phyloP scores from a whole-genome alignment of 2,888 invertebrate genomes.

The Ellobium chinense region DNA sequence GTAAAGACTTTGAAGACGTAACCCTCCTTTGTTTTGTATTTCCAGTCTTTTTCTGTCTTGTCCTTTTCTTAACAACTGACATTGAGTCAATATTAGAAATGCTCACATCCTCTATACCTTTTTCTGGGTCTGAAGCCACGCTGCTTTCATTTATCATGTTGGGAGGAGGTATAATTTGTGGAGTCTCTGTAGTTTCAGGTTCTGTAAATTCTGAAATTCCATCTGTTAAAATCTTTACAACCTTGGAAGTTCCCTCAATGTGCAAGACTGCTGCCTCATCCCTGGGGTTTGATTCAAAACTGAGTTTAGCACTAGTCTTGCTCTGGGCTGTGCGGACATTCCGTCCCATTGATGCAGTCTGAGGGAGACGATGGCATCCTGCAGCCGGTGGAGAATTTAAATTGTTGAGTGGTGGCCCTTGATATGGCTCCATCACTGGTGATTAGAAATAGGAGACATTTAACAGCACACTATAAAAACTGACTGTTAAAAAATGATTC shows the following conservation, averaged over 20 bases:
- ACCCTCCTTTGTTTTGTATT: slow-evolving; percentile 17
- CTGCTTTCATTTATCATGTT: not conserved
- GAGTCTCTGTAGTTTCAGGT: slow-evolving; percentile 20
- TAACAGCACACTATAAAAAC: not conserved
- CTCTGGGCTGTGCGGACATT: slow-evolving; percentile 72
- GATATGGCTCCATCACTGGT: slow-evolving; percentile 26
- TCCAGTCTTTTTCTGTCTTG: slow-evolving; percentile 14
- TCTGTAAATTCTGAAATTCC: slow-evolving; percentile 52
- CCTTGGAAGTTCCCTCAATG: slow-evolving; percentile 64
- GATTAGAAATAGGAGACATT: no score
- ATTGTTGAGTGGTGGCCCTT: slow-evolving; percentile 11
- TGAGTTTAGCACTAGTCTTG: slow-evolving; percentile 63
- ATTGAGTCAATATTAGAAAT: not conserved
- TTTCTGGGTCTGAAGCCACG: not conserved
- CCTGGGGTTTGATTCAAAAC: slow-evolving; percentile 26
- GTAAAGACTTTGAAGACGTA: not conserved
- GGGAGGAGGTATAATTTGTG: not conserved
- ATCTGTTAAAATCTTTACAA: slow-evolving; percentile 61
- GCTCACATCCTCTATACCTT: not conserved
- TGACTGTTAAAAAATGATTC: not conserved
- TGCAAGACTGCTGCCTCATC: slow-evolving; percentile 59
- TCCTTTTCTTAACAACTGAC: slow-evolving; percentile 4
- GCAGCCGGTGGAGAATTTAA: slow-evolving; percentile 39
- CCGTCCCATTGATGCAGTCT: slow-evolving; percentile 65
- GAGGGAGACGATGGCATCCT: slow-evolving; percentile 70